Evolutionary conservation across 2,888 invertebrate species (phyloP), one percentile per base, ranked within the genome.

Genomic region (Eupithecia subfuscata): DNA sequence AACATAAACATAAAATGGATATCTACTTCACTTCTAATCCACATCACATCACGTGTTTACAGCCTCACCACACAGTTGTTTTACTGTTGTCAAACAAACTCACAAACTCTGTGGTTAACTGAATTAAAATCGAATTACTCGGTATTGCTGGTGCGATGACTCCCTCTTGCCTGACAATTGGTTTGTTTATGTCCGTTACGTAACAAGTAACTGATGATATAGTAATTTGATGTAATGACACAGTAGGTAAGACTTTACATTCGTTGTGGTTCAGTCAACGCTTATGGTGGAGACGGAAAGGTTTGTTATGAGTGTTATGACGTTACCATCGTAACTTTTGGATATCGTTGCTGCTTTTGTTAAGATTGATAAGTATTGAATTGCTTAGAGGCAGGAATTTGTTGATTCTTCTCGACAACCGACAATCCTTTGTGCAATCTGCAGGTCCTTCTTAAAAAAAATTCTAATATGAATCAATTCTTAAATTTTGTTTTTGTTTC

Each of bases 81-180:
- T 64, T 73, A 65, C 71, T 76, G 63, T 70, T 67, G 75, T 70
- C 68, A 43, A 71, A 74, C 52, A 69, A 48, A 64, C 70, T 34
- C 63, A 64, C 65, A 67, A 67, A 69, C 60, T 60, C 64, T 78
- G 73, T 79, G 77, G 74, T 75, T 78, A 72, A 76, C 71, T 74
- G 78, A 75, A 82, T 82, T 80, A 82, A 77, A 82, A 80, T 77
- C 77, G 75, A 78, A 81, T 82, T 78, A 82, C 80, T 79, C 78
- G 68, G 52, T 70, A 76, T 78, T 74, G 75, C 74, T 69, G 68
- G 75, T 56, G 52, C 76, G 73, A 73, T 78, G 81, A 73, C 76
- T 75, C 60, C 75, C 67, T 63, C 64, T 74, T 70, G 76, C 67
- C 64, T 81, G 70, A 75, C 78, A 76, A 76, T 74, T 74, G 74